A percentile compares a stretch with the other conserved stretches of the same genome.
Evolutionary conservation across 2,888 invertebrate species (phyloP).

Genomic region (Pseudanteris insignis): DNA sequence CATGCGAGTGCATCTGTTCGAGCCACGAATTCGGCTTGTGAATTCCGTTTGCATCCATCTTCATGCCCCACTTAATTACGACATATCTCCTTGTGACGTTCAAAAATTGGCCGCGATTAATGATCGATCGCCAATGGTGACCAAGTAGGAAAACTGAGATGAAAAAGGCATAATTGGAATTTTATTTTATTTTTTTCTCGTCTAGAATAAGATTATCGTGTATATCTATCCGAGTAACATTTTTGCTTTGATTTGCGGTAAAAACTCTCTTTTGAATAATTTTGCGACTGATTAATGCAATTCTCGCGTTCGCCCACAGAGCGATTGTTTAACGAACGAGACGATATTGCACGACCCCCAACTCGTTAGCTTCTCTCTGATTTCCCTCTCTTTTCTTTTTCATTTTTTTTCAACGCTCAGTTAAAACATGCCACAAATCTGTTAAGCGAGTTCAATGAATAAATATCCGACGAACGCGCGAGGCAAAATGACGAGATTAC

Average conservation of each 20-base stretch:
- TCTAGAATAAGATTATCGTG: too few relatives aligned
- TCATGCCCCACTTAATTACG: neutral
- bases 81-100: too few relatives aligned
- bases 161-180: conserved; percentile 9
- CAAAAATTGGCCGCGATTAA: too few relatives aligned
- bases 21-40: conserved; percentile 9
- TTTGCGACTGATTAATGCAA: conserved; percentile 20
- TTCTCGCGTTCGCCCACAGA: conserved; percentile 13
- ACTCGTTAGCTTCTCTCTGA: neutral
- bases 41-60: conserved; percentile 7
- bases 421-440: too few relatives aligned
- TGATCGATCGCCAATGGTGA: too few relatives aligned
- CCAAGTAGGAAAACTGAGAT: too few relatives aligned
- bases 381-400: neutral
- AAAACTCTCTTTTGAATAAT: conserved; percentile 16
- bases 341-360: conserved; percentile 7
- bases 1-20: conserved; percentile 8
- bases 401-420: neutral
- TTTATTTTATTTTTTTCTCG: neutral
- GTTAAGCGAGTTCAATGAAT: too few relatives aligned
- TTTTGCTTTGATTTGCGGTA: conserved; percentile 7
- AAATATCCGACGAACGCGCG: too few relatives aligned
- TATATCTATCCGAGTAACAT: too few relatives aligned
- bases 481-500: conserved; percentile 3
- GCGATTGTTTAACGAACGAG: conserved; percentile 19